Evolutionary conservation across 2,797 vertebrate species (phyloP).

Genomic region (Tarsius wallacei): DNA sequence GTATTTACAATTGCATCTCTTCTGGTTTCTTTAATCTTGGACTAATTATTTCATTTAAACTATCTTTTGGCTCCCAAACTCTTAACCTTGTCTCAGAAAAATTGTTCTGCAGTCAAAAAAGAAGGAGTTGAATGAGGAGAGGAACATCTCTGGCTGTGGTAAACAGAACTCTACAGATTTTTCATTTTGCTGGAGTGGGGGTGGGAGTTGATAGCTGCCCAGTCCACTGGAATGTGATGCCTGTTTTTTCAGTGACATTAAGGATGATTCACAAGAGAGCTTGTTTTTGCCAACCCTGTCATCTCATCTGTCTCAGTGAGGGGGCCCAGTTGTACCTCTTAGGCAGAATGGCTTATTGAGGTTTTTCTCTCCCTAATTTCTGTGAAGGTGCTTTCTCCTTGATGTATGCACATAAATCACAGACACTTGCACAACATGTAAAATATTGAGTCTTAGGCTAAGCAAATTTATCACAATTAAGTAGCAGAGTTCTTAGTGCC

Average conservation of each 20-base stretch:
- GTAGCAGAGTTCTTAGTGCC: conserved; percentile 15
- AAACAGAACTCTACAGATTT: not conserved
- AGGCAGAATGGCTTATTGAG: not conserved
- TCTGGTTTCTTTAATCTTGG: not conserved
- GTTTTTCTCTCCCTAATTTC: conserved; percentile 53
- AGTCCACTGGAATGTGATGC: not conserved
- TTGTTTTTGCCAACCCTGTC: conserved; percentile 62
- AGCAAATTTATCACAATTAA: conserved; percentile 21
- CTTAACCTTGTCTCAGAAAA: not conserved
- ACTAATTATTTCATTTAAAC: not conserved
- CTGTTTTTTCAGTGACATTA: not conserved
- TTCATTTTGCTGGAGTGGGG: not conserved
- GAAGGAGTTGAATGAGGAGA: not conserved
- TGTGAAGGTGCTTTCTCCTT: conserved; percentile 57
- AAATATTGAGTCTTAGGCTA: conserved; percentile 32
- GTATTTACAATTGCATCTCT: not conserved
- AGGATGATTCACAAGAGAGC: conserved; percentile 57
- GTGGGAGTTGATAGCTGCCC: not conserved
- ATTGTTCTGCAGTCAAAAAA: not conserved
- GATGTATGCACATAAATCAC: conserved; percentile 13
- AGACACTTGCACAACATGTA: not conserved
- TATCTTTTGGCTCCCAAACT: not conserved
- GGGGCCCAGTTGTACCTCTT: not conserved
- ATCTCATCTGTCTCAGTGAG: conserved; percentile 16
- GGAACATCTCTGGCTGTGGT: not conserved